A percentile compares a stretch with the other conserved stretches of the same genome.
phyloP scores from a whole-genome alignment of 2,797 vertebrate genomes.

The Arnoldichthys spilopterus region DNA sequence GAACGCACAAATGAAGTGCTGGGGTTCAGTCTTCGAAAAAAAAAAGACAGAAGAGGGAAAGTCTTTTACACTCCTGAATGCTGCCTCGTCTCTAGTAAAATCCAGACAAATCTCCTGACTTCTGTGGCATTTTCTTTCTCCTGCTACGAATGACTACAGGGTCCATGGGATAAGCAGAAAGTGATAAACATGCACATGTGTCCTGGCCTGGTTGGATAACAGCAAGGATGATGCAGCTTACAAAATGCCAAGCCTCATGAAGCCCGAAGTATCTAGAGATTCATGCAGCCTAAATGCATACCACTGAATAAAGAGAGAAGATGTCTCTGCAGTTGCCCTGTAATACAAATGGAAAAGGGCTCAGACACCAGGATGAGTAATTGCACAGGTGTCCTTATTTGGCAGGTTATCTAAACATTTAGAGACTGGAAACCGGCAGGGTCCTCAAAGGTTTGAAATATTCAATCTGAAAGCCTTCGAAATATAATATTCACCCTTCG shows the following conservation, averaged over 20 bases:
- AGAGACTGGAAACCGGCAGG: conserved; percentile 23
- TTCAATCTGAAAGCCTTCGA: conserved; percentile 48
- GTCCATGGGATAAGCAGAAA: conserved; percentile 21
- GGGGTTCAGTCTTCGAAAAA: conserved; percentile 43
- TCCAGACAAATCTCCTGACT: conserved; percentile 29
- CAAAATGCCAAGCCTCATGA: conserved; percentile 36
- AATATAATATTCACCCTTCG: conserved; percentile 13
- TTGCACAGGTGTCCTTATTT: conserved; percentile 30
- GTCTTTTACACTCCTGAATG: conserved; percentile 40
- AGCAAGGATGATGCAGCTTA: conserved; percentile 29
- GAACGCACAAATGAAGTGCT: conserved; percentile 55
- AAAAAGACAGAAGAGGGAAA: conserved; percentile 39
- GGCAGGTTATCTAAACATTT: conserved; percentile 52
- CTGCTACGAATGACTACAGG: conserved; percentile 19
- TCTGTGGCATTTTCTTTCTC: conserved; percentile 29
- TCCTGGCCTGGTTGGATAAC: conserved; percentile 27
- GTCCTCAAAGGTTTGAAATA: conserved; percentile 47
- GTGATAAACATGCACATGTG: conserved; percentile 21
- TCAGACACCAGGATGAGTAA: conserved; percentile 31
- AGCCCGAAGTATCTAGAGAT: conserved; percentile 32
- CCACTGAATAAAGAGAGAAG: conserved; percentile 29
- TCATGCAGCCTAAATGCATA: conserved; percentile 33
- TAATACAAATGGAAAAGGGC: conserved; percentile 33
- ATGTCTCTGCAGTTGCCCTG: conserved; percentile 20
- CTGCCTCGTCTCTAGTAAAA: conserved; percentile 34